These are phyloP conservation scores for Channa argus DNA, from an alignment of 2,113 vertebrate genomes.

Conservation along the genomic window DNA sequence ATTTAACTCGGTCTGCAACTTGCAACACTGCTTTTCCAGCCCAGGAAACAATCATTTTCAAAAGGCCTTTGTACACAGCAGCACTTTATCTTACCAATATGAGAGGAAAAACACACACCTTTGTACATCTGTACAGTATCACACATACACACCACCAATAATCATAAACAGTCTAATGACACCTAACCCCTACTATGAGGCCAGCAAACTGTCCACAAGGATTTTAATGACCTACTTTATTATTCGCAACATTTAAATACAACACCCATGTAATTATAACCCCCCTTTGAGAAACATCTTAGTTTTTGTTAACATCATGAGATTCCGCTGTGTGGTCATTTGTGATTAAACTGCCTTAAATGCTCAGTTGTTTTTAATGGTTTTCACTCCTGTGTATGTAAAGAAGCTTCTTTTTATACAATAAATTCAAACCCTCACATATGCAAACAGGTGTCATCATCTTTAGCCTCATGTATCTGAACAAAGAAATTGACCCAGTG, in stretches of 20 bases:
- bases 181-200: background rate
- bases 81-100: slow-evolving; percentile 26
- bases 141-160: background rate
- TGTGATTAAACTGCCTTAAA: background rate
- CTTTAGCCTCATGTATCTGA: no score
- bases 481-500: background rate
- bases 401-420: background rate
- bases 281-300: background rate
- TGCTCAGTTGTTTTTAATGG: background rate
- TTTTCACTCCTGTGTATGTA: background rate
- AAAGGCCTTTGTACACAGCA: slow-evolving; percentile 10
- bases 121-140: no score
- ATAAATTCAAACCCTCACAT: background rate
- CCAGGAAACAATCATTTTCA: background rate
- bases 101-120: slow-evolving; percentile 14
- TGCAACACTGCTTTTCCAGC: background rate
- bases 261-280: background rate
- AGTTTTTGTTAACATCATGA: background rate
- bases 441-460: background rate
- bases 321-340: no score
- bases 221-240: background rate
- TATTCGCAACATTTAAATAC: background rate
- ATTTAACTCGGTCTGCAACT: background rate
- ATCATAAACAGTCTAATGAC: background rate
- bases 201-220: background rate